Base-by-base conservation (phyloP, 2,888 invertebrate species). In the Heliconius erato region DNA sequence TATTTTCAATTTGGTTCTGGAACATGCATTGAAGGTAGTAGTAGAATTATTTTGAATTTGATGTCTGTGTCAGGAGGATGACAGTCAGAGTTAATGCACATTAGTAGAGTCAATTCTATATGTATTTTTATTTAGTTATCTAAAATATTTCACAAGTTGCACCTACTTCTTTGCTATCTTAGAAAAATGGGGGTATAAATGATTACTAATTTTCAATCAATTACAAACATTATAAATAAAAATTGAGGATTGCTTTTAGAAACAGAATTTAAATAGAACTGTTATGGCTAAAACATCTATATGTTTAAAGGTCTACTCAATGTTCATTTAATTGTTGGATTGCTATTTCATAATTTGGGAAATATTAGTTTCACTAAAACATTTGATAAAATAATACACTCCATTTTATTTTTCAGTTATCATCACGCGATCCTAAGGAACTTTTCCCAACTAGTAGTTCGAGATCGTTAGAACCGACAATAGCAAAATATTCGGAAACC, bases 371-470 rank as follows among this genome's bases (percentile, higher is more conserved):
- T 26, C 35, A 23, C 40, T n/a, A 40, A 26, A n/a, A n/a, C 16
- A 44, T 6, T 35, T 4, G 11, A 26, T 35, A 54, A 54, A 54
- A 23, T 19, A 69, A 69, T 26, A 72, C 14, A 72, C 7, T 26
- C 7, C 16, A 44, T 49, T 72, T 72, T 49, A 35, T 69, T 90
- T 44, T 90, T 40, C 87, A 96, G 96, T 90, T 95, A 14, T 93
- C 95, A 72, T 91, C 95, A 87, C 97, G 98, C 0, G 97, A 97
- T 88, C 96, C 97, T 80, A 97, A 97, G 89, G 98, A 99, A 89
- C 94, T 99, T 74, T 99, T 99, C 91, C 98, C 98, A 0, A 98
- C 98, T 4, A 98, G 98, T 83, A 97, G 97, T 84, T 97, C 97
- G 0, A 97, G 97, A 88, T 97, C 97, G 23, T 97, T 97, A 69